phyloP scores from a whole-genome alignment of 30 jellyfish, hydroid and myxozoan species.

The Nemopilema nomurai region DNA sequence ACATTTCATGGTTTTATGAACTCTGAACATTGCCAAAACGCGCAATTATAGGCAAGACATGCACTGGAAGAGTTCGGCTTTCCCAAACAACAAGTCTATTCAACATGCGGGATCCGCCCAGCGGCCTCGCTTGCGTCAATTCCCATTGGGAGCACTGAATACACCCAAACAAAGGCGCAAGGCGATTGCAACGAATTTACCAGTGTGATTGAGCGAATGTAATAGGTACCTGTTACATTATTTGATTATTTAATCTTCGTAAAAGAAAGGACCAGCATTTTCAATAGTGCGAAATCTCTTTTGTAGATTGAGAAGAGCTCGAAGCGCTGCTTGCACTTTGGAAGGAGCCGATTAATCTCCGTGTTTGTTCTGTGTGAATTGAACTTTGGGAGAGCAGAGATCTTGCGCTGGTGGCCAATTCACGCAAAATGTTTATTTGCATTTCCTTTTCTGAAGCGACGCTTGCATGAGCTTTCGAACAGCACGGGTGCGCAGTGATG shows the following conservation, averaged over 20 bases:
- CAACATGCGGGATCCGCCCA: no score
- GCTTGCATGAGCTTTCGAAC: not conserved
- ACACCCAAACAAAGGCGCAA: not conserved
- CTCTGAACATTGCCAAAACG: no score
- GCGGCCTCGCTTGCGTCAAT: not conserved
- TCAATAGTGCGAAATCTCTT: not conserved
- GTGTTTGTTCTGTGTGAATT: constrained; percentile 29
- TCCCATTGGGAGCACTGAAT: not conserved
- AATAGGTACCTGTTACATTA: constrained; percentile 11
- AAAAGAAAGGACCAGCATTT: not conserved
- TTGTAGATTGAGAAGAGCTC: not conserved
- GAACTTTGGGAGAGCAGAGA: not conserved
- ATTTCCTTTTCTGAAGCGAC: not conserved
- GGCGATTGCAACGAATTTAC: not conserved
- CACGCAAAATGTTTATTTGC: constrained; percentile 28
- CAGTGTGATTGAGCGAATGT: not conserved
- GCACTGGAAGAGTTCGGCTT: no score
- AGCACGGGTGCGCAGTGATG: not conserved
- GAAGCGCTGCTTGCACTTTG: not conserved
- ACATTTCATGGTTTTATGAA: no score
- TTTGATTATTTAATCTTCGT: constrained; percentile 4
- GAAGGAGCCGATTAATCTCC: constrained; percentile 17
- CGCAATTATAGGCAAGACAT: no score
- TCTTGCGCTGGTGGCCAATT: constrained; percentile 51
- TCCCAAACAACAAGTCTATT: no score